Base-by-base conservation (phyloP, 2,797 vertebrate genomes). In the Argya squamiceps region DNA sequence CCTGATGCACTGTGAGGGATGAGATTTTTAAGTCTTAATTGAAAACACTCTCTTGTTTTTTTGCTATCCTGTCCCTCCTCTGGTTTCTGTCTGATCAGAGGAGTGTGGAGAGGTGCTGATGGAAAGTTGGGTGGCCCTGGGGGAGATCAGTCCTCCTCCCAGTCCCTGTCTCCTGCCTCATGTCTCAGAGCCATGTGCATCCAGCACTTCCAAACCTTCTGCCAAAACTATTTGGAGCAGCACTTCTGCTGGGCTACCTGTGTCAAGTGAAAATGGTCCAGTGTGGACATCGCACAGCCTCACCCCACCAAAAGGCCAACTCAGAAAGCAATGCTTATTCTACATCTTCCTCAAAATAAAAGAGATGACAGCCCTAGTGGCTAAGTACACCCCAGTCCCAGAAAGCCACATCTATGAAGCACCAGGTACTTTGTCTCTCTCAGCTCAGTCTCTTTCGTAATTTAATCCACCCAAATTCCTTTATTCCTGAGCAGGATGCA, bases 11-110 rank as follows among this genome's bases (percentile, higher is more conserved):
- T 87, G 11, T 11, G 50, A 69, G 65, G 91, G 59, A 81, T 80
- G 85, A 95, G 77, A 71, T 81, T 95, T 89, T 91, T 47, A 77
- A 95, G 62, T 46, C 88, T 91, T 95, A 94, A 95, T 64, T 91
- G 95, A 97, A 97, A 97, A 91, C 18, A 41, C 37, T 94, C 76
- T 22, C 3, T 22, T 26, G 26, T 77, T 13, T 85, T 68, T 93
- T 84, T 52, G 15, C 59, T 78, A 37, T 29, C 37, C 58, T 93
- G 79, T 64, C 67, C 47, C 17, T 86, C 73, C 91, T 43, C 20
- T 69, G 24, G 50, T 90, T 92, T 88, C 83, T 68, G 23, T 47
- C 32, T 63, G 30, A 77, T 83, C 3, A 7, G 50, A 56, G 67
- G 60, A 76, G n/a, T 4, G 24, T 30, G 43, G 55, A 78, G 29